phyloP scores from a whole-genome alignment of 2,888 invertebrate species.

The Anthophora plumipes region DNA sequence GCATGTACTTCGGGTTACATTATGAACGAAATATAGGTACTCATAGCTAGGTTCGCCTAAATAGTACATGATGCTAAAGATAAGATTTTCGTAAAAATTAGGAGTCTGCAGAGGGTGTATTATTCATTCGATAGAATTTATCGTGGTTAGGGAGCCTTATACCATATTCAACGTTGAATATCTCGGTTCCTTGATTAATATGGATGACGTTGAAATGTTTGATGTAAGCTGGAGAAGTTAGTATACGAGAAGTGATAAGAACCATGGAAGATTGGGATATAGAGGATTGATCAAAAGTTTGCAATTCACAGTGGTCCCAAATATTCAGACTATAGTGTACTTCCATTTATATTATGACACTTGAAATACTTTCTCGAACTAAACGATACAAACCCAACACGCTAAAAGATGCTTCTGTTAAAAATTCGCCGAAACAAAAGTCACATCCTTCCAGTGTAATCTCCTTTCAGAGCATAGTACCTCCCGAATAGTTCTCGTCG shows the following conservation, averaged over 20 bases:
- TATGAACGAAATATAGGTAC: not conserved
- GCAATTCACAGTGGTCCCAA: too few species aligned
- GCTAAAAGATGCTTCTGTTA: too few species aligned
- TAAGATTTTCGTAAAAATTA: slow-evolving; percentile 26
- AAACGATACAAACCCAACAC: too few species aligned
- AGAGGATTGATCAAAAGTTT: not conserved
- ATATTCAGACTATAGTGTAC: too few species aligned
- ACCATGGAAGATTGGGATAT: not conserved
- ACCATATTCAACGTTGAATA: slow-evolving; percentile 38
- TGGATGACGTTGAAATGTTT: slow-evolving; percentile 9
- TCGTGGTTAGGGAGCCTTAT: slow-evolving; percentile 6
- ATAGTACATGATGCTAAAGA: not conserved
- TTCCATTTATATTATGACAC: too few species aligned
- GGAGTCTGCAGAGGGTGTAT: slow-evolving; percentile 10
- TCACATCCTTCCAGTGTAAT: too few species aligned
- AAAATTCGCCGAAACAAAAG: too few species aligned
- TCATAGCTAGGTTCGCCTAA: not conserved
- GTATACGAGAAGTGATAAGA: not conserved
- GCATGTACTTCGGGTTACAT: not conserved
- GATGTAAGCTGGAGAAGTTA: not conserved
- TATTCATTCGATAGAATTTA: slow-evolving; percentile 20
- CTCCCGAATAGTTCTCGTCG: not conserved
- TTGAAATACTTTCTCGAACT: too few species aligned
- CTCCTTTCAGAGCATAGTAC: not conserved
- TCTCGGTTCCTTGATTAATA: slow-evolving; percentile 24